These are phyloP conservation scores for Galaxias olidus DNA, from an alignment of 2,797 vertebrate genomes.

Conservation along the genomic window DNA sequence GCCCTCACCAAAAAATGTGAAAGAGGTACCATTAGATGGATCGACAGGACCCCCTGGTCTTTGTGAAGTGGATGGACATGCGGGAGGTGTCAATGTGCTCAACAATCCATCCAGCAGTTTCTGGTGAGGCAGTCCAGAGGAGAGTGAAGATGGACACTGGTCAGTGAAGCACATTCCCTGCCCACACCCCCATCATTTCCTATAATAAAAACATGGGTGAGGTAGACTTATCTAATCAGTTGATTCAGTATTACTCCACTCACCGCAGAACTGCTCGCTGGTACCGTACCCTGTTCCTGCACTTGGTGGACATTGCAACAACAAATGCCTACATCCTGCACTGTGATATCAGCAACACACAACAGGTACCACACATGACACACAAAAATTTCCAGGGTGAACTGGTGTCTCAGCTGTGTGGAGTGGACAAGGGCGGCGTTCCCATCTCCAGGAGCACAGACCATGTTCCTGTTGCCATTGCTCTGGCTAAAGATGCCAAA, in stretches of 20 bases:
- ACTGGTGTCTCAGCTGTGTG: too few relatives aligned
- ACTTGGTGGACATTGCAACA: conserved; percentile 17
- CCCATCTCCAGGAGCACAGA: background rate
- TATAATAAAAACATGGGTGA: too few relatives aligned
- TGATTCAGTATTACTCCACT: conserved; percentile 15
- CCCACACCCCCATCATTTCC: too few relatives aligned
- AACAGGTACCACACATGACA: too few relatives aligned
- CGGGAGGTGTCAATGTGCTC: conserved; percentile 2
- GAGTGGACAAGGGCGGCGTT: too few relatives aligned
- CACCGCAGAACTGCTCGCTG: conserved; percentile 5
- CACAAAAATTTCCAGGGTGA: too few relatives aligned
- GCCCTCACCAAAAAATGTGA: background rate
- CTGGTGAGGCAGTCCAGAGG: background rate
- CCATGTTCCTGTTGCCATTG: background rate
- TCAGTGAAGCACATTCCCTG: background rate
- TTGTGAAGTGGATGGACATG: conserved; percentile 13
- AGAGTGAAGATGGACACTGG: background rate
- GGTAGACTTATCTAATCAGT: conserved; percentile 15
- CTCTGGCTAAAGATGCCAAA: background rate
- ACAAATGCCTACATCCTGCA: conserved; percentile 24
- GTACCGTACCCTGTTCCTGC: conserved; percentile 17
- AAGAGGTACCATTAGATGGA: background rate
- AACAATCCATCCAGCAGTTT: background rate
- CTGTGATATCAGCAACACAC: too few relatives aligned
- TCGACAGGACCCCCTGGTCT: background rate